These are phyloP conservation scores for Archilochus colubris DNA, from an alignment of 2,113 vertebrate species.

Conservation along the genomic window DNA sequence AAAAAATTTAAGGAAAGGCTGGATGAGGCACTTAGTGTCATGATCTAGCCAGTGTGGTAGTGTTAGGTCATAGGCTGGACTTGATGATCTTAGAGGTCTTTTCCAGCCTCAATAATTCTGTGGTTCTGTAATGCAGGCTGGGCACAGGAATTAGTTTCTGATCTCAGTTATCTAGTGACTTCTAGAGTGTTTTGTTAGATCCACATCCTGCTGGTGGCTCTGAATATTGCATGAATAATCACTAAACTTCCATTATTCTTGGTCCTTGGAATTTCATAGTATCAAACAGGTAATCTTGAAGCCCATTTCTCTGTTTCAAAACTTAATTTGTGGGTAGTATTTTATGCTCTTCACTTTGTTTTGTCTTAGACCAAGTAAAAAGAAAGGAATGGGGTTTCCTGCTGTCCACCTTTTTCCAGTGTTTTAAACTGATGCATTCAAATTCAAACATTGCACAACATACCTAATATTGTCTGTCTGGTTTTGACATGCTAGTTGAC, in stretches of 20 bases:
- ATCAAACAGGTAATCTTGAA: not conserved
- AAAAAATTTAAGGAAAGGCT: not conserved
- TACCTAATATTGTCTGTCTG: not conserved
- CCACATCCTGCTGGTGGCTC: not conserved
- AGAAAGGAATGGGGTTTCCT: not conserved
- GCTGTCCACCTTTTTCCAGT: not conserved
- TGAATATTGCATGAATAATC: not conserved
- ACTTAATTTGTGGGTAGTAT: not conserved
- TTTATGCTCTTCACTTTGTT: not conserved
- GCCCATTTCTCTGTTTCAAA: not conserved
- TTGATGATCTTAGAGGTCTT: too few relatives aligned
- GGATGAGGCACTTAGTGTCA: too few relatives aligned
- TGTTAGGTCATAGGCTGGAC: too few relatives aligned
- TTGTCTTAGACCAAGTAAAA: not conserved
- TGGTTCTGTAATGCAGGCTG: not conserved
- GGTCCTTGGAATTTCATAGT: not conserved
- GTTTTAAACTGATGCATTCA: not conserved
- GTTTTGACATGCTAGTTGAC: slow-evolving; percentile 37
- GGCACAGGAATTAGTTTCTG: not conserved
- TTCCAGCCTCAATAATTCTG: too few relatives aligned
- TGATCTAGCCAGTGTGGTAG: too few relatives aligned
- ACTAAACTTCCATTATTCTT: not conserved
- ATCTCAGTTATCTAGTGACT: not conserved
- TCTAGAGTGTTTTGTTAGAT: not conserved
- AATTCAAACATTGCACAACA: not conserved